Conservation (phyloP, 2,888 invertebrate genomes). For the Volucella zonaria region DNA sequence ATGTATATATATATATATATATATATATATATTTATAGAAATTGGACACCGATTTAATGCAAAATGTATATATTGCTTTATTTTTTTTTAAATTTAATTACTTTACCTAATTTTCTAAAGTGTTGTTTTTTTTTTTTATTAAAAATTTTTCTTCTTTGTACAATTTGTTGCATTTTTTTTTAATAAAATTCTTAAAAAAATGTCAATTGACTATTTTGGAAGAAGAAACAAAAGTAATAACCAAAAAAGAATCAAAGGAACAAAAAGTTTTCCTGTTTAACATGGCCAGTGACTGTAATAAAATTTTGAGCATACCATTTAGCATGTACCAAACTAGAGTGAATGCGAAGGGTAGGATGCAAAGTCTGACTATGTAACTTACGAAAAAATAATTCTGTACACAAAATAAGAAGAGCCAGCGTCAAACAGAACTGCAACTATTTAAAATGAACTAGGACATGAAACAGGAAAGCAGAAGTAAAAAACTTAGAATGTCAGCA, state of each 20-base stretch:
- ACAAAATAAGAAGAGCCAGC: too few relatives aligned
- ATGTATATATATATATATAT: constrained; percentile 60
- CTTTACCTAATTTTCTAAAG: constrained; percentile 68
- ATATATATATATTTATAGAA: constrained; percentile 69
- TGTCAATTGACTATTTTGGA: constrained; percentile 69
- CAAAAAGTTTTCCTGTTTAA: not conserved
- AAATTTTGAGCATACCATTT: too few relatives aligned
- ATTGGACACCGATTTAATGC: constrained; percentile 76
- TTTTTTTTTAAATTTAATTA: constrained; percentile 67
- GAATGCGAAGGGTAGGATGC: too few relatives aligned
- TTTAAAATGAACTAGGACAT: too few relatives aligned
- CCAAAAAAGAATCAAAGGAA: not conserved
- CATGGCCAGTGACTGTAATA: too few relatives aligned
- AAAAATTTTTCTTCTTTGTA: constrained; percentile 74
- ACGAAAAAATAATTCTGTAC: too few relatives aligned
- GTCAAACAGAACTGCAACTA: too few relatives aligned
- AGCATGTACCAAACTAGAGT: too few relatives aligned
- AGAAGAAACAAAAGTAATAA: not conserved
- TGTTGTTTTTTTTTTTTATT: constrained; percentile 60
- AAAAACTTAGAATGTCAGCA: too few relatives aligned
- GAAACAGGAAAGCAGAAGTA: too few relatives aligned
- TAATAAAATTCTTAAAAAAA: constrained; percentile 54
- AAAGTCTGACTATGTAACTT: too few relatives aligned
- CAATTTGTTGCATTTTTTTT: constrained; percentile 75
- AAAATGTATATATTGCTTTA: constrained; percentile 76